These are phyloP conservation scores for Drosophila tristis DNA, from an alignment of 1,140 invertebrate genomes.

Conservation along the genomic window DNA sequence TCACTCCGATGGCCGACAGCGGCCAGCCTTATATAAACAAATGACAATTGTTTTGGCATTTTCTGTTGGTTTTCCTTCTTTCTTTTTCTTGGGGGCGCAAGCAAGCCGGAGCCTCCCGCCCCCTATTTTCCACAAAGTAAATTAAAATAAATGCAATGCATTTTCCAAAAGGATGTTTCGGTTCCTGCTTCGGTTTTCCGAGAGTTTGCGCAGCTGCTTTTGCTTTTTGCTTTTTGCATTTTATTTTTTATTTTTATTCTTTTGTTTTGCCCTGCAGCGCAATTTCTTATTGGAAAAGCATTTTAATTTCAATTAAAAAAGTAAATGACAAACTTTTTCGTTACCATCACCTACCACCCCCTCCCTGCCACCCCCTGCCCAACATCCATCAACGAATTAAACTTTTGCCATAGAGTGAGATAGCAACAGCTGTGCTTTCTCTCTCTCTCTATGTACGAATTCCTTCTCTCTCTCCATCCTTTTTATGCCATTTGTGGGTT, in stretches of 20 bases:
- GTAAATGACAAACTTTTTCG: slow-evolving; percentile 77
- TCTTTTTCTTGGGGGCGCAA: slow-evolving; percentile 29
- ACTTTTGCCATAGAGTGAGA: slow-evolving; percentile 52
- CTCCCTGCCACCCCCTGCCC: background rate
- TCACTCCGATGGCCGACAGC: slow-evolving; percentile 60
- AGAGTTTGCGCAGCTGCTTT: slow-evolving; percentile 74
- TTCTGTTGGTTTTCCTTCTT: slow-evolving; percentile 55
- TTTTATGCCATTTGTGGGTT: slow-evolving; percentile 68
- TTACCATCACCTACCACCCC: background rate
- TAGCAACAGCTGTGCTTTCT: slow-evolving; percentile 31
- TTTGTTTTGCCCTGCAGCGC: slow-evolving; percentile 17
- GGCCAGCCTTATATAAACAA: slow-evolving; percentile 77
- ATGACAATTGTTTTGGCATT: slow-evolving; percentile 83
- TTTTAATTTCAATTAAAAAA: slow-evolving; percentile 83
- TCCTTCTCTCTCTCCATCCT: slow-evolving; percentile 1
- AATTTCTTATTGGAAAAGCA: slow-evolving; percentile 78
- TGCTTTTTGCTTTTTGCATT: slow-evolving; percentile 23
- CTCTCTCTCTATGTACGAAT: slow-evolving; percentile 31
- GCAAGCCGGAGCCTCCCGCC: too few species aligned
- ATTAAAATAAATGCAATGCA: slow-evolving; percentile 82
- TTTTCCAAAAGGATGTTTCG: slow-evolving; percentile 30
- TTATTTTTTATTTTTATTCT: slow-evolving; percentile 46
- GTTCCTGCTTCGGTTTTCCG: slow-evolving; percentile 27
- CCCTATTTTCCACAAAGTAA: slow-evolving; percentile 55
- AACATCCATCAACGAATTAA: slow-evolving; percentile 52